A percentile compares a stretch with the other conserved stretches of the same genome.
phyloP scores from a whole-genome alignment of 2,113 vertebrate species.

The Plecotus auritus region DNA sequence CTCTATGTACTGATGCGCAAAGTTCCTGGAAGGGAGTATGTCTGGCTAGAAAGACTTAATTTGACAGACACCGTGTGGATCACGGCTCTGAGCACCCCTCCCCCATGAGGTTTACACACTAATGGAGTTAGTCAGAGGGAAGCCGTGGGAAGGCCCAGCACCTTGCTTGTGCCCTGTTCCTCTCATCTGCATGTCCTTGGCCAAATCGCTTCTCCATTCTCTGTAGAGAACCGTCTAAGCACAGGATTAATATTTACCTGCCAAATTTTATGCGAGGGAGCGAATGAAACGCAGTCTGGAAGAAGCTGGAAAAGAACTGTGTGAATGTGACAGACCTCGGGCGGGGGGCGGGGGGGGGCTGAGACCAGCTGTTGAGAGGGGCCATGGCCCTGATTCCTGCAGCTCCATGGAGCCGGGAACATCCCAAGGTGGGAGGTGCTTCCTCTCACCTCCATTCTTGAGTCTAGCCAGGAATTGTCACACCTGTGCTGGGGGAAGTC shows the following conservation, averaged over 20 bases:
- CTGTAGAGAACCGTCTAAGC: not conserved
- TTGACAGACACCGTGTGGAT: not conserved
- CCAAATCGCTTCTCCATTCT: not conserved
- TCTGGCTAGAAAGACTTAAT: no score
- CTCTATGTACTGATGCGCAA: not conserved
- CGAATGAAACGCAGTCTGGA: not conserved
- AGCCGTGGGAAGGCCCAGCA: rapidly evolving
- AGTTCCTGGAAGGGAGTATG: not conserved
- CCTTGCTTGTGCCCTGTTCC: not conserved
- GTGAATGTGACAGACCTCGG: not conserved
- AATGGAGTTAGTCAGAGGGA: not conserved
- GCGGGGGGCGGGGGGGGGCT: rapidly evolving
- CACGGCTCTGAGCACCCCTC: not conserved
- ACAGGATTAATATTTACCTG: not conserved
- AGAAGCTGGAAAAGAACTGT: not conserved
- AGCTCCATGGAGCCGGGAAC: not conserved
- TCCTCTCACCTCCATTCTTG: not conserved
- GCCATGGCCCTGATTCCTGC: not conserved
- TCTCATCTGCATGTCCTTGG: not conserved
- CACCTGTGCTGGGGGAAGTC: not conserved
- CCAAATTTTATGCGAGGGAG: not conserved
- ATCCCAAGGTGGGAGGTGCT: not conserved
- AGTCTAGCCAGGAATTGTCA: not conserved
- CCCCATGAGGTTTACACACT: rapidly evolving
- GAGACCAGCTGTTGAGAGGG: not conserved